These are phyloP conservation scores for Hypanus sabinus DNA, from an alignment of 2,113 vertebrate species.

Conservation along the genomic window DNA sequence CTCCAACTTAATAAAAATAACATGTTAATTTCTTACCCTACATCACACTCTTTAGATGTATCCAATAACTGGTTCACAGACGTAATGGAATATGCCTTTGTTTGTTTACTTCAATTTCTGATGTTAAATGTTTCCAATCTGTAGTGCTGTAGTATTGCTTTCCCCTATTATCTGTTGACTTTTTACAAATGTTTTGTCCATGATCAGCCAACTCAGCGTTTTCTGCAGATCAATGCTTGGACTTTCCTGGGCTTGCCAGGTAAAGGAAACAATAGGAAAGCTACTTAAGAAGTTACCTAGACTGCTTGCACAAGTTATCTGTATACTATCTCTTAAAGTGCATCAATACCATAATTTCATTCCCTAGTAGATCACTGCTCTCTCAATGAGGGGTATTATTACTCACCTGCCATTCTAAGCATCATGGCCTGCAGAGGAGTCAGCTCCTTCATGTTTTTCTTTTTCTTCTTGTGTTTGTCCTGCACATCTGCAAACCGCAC, in stretches of 20 bases:
- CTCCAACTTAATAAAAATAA: too few relatives aligned
- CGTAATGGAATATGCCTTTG: too few relatives aligned
- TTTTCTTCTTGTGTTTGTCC: constrained; percentile 71
- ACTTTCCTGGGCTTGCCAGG: background rate
- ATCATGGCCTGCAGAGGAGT: constrained; percentile 98
- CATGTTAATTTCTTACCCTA: too few relatives aligned
- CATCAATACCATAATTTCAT: background rate
- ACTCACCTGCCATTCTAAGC: constrained; percentile 87
- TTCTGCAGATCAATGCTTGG: background rate
- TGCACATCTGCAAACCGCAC: constrained; percentile 86
- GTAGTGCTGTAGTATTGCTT: background rate
- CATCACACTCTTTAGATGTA: too few relatives aligned
- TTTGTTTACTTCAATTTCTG: too few relatives aligned
- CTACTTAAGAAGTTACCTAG: background rate
- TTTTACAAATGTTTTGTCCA: background rate
- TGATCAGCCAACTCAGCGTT: background rate
- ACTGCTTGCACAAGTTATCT: background rate
- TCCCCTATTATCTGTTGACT: background rate
- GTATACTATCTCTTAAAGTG: background rate
- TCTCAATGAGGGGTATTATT: background rate
- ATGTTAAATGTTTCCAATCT: background rate
- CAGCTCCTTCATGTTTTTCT: constrained; percentile 86
- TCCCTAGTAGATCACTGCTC: too few relatives aligned
- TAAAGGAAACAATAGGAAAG: background rate
- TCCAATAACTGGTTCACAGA: too few relatives aligned